These are phyloP conservation scores for Actinostola sp. DNA, from an alignment of 92 coral and sea anemone genomes.

Conservation along the genomic window DNA sequence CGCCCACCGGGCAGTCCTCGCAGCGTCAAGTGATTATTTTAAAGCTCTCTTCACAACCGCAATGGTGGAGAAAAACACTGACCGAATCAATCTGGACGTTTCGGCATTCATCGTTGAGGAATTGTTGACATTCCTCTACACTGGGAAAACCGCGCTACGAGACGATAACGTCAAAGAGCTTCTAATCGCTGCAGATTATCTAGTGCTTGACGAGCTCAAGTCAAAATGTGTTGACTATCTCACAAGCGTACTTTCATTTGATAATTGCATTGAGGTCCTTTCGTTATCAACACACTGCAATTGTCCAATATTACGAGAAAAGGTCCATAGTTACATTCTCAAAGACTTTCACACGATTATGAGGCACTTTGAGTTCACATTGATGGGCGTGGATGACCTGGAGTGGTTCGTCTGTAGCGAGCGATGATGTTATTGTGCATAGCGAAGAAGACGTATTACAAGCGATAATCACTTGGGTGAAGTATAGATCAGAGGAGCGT, in stretches of 20 bases:
- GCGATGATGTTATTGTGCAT: constrained; percentile 55
- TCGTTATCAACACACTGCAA: constrained; percentile 45
- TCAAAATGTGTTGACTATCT: constrained; percentile 40
- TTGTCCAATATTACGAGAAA: constrained; percentile 42
- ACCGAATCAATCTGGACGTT: constrained; percentile 41
- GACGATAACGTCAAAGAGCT: constrained; percentile 60
- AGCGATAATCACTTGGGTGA: constrained; percentile 74
- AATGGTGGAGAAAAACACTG: constrained; percentile 40
- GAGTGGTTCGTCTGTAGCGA: constrained; percentile 54
- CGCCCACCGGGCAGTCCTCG: constrained; percentile 72
- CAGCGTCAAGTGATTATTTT: constrained; percentile 78
- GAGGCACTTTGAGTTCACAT: constrained; percentile 37
- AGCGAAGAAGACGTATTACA: constrained; percentile 75
- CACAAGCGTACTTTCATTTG: constrained; percentile 20
- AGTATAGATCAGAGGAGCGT: constrained; percentile 56
- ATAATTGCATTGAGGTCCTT: constrained; percentile 47
- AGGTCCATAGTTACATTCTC: constrained; percentile 41
- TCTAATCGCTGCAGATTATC: constrained; percentile 66
- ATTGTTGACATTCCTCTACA: constrained; percentile 68
- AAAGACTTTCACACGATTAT: constrained; percentile 54
- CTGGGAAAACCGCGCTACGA: constrained; percentile 53
- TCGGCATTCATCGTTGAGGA: constrained; percentile 49
- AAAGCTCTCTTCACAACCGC: constrained; percentile 65
- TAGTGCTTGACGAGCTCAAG: constrained; percentile 57
- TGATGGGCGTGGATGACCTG: constrained; percentile 33